Evolutionary conservation across 2,797 vertebrate genomes (phyloP), one percentile per base, ranked within the genome.

Genomic region (Lophotriccus pileatus): DNA sequence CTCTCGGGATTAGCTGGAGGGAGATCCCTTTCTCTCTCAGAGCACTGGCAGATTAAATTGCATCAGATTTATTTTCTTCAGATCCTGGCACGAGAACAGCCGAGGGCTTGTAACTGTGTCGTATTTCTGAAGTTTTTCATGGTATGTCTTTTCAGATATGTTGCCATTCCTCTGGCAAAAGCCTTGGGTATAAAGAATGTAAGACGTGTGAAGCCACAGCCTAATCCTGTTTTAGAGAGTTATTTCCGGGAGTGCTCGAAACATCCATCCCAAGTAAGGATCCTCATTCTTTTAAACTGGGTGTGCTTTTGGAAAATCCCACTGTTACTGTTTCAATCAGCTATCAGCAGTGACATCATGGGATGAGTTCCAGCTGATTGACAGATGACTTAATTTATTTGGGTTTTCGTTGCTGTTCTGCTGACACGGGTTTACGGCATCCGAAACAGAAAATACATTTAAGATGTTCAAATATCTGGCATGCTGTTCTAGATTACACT

Each of bases 81-180:
- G 58, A 46, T 47, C 20, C 32, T 63, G 81, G 24, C 23, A 16
- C 52, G 34, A 76, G 34, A 78, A 58, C 58, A 66, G 63, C 39
- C 59, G 17, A 59, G 24, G 30, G 64, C 86, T 84, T 74, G 30
- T 93, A 77, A 62, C 56, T 58, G 27, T 75, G 44, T 44, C 89
- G 30, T 47, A 22, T 74, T 91, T 82, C 36, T 39, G 19, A 84
- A 79, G 73, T 11, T 50, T 93, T 91, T 76, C 67, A 53, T 22
- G 67, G 52, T 77, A 4, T 97, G 41, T 97, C 91, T 97, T 97
- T 97, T 50, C 97, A 99, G 99, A 80, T 98, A 97, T 83, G 59
- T 99, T 95, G 99, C 99, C 32, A 98, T 97, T 69, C 98, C 99
- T 64, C 81, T 99, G n/a, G 99, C 99, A 74, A 95, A 95, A 86